Conservation (phyloP, 2,888 invertebrate species). For the Chelonus formosanus region DNA sequence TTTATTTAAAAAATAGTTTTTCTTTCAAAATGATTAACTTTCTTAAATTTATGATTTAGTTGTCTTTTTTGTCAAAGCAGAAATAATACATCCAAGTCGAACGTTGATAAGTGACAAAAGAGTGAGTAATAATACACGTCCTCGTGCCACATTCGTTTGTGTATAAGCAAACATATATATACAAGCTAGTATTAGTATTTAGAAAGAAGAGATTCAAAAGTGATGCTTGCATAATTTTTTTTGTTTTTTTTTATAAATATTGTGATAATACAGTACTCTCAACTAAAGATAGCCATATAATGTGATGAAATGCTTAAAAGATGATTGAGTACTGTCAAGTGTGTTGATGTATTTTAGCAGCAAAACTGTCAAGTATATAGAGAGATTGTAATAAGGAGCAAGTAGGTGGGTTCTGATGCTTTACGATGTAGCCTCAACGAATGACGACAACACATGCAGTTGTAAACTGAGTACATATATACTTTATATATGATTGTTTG, state of each 20-base stretch:
- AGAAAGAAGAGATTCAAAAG: not conserved
- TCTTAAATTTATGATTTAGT: too few species aligned
- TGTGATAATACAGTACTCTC: too few species aligned
- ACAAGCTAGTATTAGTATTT: not conserved
- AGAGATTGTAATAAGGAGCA: not conserved
- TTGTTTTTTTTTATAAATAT: too few species aligned
- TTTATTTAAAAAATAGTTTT: too few species aligned
- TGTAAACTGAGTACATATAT: constrained; percentile 8
- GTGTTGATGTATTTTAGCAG: not conserved
- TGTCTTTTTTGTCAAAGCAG: too few species aligned
- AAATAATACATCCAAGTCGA: too few species aligned
- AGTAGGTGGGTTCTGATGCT: not conserved
- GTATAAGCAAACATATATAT: constrained; percentile 6
- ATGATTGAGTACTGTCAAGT: too few species aligned
- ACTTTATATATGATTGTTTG: constrained; percentile 47
- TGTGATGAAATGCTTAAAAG: too few species aligned
- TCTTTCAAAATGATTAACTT: too few species aligned
- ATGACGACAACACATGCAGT: constrained; percentile 12
- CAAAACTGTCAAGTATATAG: not conserved
- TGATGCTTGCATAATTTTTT: not conserved
- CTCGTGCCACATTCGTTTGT: constrained; percentile 51
- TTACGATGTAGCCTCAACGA: too few species aligned
- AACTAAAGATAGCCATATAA: too few species aligned
- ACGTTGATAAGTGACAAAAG: constrained; percentile 45
- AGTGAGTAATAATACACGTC: constrained; percentile 50